Base-by-base conservation (phyloP, 2,113 vertebrate species). In the Menidia beryllina region DNA sequence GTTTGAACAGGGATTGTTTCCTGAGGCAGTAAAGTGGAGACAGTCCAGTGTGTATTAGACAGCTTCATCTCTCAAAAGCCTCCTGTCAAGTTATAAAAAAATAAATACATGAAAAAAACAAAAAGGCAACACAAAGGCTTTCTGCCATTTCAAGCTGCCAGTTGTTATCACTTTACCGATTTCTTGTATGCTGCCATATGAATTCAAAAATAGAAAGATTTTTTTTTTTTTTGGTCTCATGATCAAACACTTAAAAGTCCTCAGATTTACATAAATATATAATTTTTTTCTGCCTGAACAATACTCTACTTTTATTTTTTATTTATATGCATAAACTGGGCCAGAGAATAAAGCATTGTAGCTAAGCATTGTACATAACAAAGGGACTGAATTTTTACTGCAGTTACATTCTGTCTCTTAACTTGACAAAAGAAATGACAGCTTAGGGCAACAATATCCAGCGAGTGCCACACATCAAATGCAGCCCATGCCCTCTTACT, bases 1-100 rank as follows among this genome's bases (percentile, higher is more conserved):
- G 79, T 87, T 91, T 87, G 86, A 90, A 89, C 82, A 71, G 68
- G 73, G 74, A 88, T 79, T 87, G 90, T 86, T 88, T 90, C 84
- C 78, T 84, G 67, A 84, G 85, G 88, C 88, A 81, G 82, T 75
- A 83, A 84, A 81, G 78, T 65, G 81, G 67, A 84, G 70, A 70
- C 77, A 79, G 81, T 75, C 79, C 84, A 82, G 78, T 77, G 78
- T 81, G 78, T 74, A 77, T 83, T 68, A 84, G 84, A 89, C 86
- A 84, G 84, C 82, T 90, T 86, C 75, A 80, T 86, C 81, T 64
- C 47, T 75, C 72, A 39, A 62, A 69, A 68, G 15, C 62, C 21
- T 45, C 49, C 71, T 51, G 41, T 49, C 60, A 77, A 73, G 53
- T 75, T 48, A 54, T 69, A 61, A 66, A 74, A 73, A 73, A 52